Base-by-base conservation (phyloP, 2,797 vertebrate genomes). In the Corythornis leucogaster region DNA sequence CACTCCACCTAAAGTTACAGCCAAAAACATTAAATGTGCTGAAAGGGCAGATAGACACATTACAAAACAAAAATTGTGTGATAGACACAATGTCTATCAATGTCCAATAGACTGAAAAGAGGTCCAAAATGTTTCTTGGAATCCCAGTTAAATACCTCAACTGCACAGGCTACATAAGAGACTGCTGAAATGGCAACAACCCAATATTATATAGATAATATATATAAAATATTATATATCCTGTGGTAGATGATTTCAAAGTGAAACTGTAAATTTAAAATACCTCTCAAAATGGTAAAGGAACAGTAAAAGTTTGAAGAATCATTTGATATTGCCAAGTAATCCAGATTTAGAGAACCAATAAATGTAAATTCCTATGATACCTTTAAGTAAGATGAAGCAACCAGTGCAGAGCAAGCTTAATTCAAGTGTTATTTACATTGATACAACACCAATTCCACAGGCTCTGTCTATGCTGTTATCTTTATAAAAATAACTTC, bases 311-410 rank as follows among this genome's bases (percentile, higher is more conserved):
- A 75, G 6, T 40, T 68, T 89, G 74, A 86, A 86, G 38, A 89
- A 69, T 17, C 18, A 12, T 55, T 85, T 67, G 17, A 5, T 76
- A 58, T 33, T 76, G 19, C 22, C 69, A 62, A 79, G 43, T 66
- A 70, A 81, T 76, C 48, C 26, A 81, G 53, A 81, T 73, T 91
- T 79, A 79, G 25, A 73, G 43, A 85, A 76, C 15, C 8, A 86
- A 80, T 80, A 87, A 85, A 83, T 15, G 14, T 40, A 50, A 35
- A 40, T 67, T 81, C 31, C 43, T 53, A 63, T 15, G 67, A 73
- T 26, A 76, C 12, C 19, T 35, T 4, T 35, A 75, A 59, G 11
- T 25, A 85, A 68, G 54, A 80, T 81, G 58, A 63, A 89, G 15
- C 0, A 1, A 31, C 14, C 19, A 45, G 11, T 0, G 1, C 12